Evolutionary conservation across 2,113 vertebrate species (phyloP).

Genomic region (Lasiurus cinereus): DNA sequence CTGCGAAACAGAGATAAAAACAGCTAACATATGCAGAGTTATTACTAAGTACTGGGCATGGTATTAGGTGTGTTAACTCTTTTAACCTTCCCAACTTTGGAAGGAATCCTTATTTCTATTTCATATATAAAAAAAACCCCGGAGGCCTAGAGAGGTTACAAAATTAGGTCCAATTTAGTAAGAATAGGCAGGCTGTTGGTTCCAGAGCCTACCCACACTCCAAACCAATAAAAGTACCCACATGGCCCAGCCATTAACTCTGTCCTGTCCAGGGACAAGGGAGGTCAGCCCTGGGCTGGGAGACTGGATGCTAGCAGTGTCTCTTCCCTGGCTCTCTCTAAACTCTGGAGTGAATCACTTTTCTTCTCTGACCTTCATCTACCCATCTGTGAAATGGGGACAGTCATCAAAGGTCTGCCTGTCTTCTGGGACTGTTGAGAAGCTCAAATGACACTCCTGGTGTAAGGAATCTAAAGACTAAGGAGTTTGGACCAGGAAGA

Average conservation of each 20-base stretch:
- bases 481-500: neutral
- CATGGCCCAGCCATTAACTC: neutral
- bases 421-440: neutral
- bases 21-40: constrained; percentile 26
- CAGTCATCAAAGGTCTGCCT: neutral
- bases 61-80: neutral
- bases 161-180: constrained; percentile 41
- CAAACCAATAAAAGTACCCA: neutral
- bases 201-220: neutral
- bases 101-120: constrained; percentile 51
- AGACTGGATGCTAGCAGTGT: neutral
- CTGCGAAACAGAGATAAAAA: constrained; percentile 22
- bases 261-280: neutral
- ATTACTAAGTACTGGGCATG: neutral
- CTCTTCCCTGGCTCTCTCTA: constrained; percentile 26
- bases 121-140: constrained; percentile 47
- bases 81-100: constrained; percentile 24
- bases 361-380: neutral
- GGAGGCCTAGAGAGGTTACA: constrained; percentile 23
- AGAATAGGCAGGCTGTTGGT: neutral
- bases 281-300: neutral
- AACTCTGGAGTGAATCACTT: constrained; percentile 4
- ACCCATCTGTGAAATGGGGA: constrained; percentile 33
- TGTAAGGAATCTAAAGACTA: constrained; percentile 25
- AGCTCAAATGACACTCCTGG: neutral